Percentiles rank a stretch among this genome's conserved stretches.
These are phyloP conservation scores for Tolypeutes matacus DNA, from an alignment of 2,797 vertebrate genomes.

Conservation along the genomic window DNA sequence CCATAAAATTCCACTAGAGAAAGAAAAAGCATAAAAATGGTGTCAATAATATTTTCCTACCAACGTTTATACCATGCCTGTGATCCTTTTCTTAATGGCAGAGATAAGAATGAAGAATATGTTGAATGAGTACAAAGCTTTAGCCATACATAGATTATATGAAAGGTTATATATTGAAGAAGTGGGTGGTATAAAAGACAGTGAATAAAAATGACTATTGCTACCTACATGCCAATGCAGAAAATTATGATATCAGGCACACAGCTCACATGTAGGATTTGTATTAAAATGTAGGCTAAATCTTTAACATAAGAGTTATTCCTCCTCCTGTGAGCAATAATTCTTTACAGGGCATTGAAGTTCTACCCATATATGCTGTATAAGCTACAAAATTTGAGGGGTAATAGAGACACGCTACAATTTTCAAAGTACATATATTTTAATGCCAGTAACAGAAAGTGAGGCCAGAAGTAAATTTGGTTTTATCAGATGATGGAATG, in stretches of 20 bases:
- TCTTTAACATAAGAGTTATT: constrained; percentile 24
- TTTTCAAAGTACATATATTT: constrained; percentile 13
- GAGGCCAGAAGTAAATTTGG: neutral
- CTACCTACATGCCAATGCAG: neutral
- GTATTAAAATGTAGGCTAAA: neutral
- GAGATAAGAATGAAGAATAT: neutral
- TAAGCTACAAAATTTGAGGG: neutral
- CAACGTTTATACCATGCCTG: neutral
- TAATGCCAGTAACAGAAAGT: neutral
- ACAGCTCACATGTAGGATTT: neutral
- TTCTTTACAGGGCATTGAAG: neutral
- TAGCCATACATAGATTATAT: neutral
- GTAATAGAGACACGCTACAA: constrained; percentile 27
- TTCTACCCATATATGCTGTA: constrained; percentile 16
- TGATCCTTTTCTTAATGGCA: constrained; percentile 25
- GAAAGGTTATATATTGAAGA: neutral
- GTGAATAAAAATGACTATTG: neutral
- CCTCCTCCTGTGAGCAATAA: neutral
- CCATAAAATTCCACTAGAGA: neutral
- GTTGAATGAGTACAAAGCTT: neutral
- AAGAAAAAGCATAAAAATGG: neutral
- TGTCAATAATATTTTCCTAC: neutral
- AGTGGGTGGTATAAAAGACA: neutral
- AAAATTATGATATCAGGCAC: constrained; percentile 32
- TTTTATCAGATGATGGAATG: constrained; percentile 34